Percentiles rank a stretch among this genome's conserved stretches.
These are phyloP conservation scores for Toxonevra muliebris DNA, from an alignment of 2,888 invertebrate species.

Conservation along the genomic window DNA sequence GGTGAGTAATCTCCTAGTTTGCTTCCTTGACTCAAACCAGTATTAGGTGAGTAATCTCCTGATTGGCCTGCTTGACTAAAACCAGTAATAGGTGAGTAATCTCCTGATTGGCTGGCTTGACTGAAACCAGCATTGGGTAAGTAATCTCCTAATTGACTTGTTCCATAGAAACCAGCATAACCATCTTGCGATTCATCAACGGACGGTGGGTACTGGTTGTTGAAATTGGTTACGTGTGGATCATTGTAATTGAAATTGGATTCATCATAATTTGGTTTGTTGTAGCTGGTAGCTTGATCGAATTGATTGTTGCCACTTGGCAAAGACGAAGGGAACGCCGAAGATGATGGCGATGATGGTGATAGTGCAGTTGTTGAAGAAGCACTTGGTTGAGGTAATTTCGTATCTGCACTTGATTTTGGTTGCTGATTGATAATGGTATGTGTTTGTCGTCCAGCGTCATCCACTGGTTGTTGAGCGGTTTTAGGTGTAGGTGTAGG, in stretches of 20 bases:
- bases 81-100: too few species aligned
- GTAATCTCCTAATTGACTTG: conserved; percentile 40
- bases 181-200: conserved; percentile 45
- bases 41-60: too few species aligned
- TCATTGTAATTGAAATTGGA: conserved; percentile 46
- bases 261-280: conserved; percentile 49
- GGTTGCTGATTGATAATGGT: conserved; percentile 41
- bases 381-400: conserved; percentile 30
- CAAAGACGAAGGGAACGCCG: conserved; percentile 9
- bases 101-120: conserved; percentile 37
- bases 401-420: conserved; percentile 46
- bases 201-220: conserved; percentile 53
- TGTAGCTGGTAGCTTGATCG: conserved; percentile 46
- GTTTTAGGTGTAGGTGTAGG: conserved; percentile 41
- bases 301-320: conserved; percentile 15
- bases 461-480: conserved; percentile 9
- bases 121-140: conserved; percentile 50
- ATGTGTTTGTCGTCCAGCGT: conserved; percentile 32
- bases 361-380: conserved; percentile 27
- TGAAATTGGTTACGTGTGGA: conserved; percentile 42
- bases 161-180: conserved; percentile 47
- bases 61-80: too few species aligned
- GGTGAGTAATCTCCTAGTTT: too few species aligned
- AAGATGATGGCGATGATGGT: conserved; percentile 22
- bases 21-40: conserved; percentile 36